These are phyloP conservation scores for Drosophila athabasca DNA, from an alignment of 1,140 invertebrate genomes.

Conservation along the genomic window DNA sequence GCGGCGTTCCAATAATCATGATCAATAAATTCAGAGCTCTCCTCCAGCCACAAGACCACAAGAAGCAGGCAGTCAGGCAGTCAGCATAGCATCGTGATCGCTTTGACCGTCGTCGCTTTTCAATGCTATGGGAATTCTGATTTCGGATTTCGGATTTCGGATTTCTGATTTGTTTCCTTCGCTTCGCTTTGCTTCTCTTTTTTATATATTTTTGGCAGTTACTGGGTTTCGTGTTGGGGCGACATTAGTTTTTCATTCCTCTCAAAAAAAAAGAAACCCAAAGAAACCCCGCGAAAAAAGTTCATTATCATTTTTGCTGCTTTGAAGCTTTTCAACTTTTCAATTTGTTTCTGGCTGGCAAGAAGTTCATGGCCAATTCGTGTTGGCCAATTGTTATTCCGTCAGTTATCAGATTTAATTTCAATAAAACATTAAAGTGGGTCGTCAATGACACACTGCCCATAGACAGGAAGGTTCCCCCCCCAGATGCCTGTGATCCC, in stretches of 20 bases:
- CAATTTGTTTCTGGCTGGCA: constrained; percentile 48
- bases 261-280: too few relatives aligned
- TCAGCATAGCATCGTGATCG: constrained; percentile 55
- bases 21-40: constrained; percentile 71
- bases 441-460: constrained; percentile 36
- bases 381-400: constrained; percentile 36
- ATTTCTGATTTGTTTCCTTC: constrained; percentile 20
- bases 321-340: constrained; percentile 17
- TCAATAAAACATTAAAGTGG: constrained; percentile 51
- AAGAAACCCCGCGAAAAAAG: constrained; percentile 24
- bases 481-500: too few relatives aligned
- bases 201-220: constrained; percentile 31
- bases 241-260: constrained; percentile 56
- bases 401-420: constrained; percentile 60
- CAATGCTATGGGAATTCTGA: constrained; percentile 65
- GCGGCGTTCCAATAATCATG: constrained; percentile 70
- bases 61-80: too few relatives aligned
- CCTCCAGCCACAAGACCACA: not conserved
- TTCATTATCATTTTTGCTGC: constrained; percentile 28
- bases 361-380: constrained; percentile 58
- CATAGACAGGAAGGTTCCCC: not conserved
- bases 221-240: constrained; percentile 51
- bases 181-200: not conserved
- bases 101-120: constrained; percentile 59
- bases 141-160: constrained; percentile 48